phyloP scores from a whole-genome alignment of 2,888 invertebrate species.

The Margaritifera margaritifera region DNA sequence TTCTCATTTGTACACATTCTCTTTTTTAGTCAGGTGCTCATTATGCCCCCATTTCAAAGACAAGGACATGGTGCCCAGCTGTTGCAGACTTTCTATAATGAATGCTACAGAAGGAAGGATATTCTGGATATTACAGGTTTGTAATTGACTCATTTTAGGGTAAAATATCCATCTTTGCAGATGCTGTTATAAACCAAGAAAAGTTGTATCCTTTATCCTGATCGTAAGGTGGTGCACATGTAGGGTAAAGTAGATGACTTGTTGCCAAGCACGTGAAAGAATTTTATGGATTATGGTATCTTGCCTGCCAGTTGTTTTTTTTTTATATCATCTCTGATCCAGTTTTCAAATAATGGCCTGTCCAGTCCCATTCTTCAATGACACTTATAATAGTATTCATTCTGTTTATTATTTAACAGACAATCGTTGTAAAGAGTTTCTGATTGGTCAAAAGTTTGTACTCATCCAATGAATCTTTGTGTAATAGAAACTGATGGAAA shows the following conservation, averaged over 20 bases:
- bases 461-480: no score
- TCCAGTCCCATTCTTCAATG: no score
- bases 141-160: neutral
- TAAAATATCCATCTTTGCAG: no score
- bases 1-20: conserved; percentile 7
- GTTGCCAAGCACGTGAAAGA: neutral
- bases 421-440: no score
- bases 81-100: conserved; percentile 78
- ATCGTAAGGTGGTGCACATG: no score
- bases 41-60: conserved; percentile 92
- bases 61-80: conserved; percentile 89
- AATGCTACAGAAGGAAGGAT: conserved; percentile 75
- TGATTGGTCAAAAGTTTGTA: no score
- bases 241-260: neutral
- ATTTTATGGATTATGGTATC: neutral
- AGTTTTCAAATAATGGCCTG: no score
- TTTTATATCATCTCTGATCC: no score
- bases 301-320: neutral
- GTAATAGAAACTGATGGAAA: no score
- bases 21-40: conserved; percentile 85
- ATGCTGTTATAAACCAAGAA: neutral
- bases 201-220: no score
- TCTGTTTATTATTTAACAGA: no score
- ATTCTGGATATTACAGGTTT: conserved; percentile 84
- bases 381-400: no score